phyloP scores from a whole-genome alignment of 2,113 vertebrate genomes.

The Monarcha castaneiventris region DNA sequence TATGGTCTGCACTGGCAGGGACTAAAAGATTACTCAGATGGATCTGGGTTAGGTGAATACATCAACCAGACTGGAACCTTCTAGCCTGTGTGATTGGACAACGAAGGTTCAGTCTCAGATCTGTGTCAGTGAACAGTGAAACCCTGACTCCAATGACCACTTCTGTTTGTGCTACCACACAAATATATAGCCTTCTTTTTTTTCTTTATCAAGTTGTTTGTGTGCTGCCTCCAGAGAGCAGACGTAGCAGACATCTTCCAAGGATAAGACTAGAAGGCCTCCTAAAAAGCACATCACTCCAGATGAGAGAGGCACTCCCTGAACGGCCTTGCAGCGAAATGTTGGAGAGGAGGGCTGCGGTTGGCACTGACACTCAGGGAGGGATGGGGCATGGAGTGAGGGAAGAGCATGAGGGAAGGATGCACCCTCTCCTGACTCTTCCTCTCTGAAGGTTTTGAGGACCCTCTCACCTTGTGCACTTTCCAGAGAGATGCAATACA shows the following conservation, averaged over 20 bases:
- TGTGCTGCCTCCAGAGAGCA: not conserved
- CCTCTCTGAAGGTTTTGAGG: not conserved
- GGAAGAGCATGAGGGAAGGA: not conserved
- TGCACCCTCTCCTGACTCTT: not conserved
- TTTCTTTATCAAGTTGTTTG: not conserved
- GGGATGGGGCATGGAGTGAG: not conserved
- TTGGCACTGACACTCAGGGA: not conserved
- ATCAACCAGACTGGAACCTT: not conserved
- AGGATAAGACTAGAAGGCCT: not conserved
- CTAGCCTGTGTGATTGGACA: not conserved
- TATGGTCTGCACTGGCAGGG: not conserved
- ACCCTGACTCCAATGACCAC: not conserved
- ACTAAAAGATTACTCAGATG: not conserved
- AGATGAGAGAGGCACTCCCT: not conserved
- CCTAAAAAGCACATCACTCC: not conserved
- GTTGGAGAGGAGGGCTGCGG: not conserved
- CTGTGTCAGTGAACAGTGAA: not conserved
- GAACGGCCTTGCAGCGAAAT: not conserved
- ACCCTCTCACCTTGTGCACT: rapidly evolving
- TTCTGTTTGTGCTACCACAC: not conserved
- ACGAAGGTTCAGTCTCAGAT: not conserved
- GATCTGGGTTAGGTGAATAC: not conserved
- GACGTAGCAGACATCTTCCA: not conserved
- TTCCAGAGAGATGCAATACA: not conserved
- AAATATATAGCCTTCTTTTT: not conserved